Conservation (phyloP, 1,140 invertebrate species). For the Drosophila busckii region DNA sequence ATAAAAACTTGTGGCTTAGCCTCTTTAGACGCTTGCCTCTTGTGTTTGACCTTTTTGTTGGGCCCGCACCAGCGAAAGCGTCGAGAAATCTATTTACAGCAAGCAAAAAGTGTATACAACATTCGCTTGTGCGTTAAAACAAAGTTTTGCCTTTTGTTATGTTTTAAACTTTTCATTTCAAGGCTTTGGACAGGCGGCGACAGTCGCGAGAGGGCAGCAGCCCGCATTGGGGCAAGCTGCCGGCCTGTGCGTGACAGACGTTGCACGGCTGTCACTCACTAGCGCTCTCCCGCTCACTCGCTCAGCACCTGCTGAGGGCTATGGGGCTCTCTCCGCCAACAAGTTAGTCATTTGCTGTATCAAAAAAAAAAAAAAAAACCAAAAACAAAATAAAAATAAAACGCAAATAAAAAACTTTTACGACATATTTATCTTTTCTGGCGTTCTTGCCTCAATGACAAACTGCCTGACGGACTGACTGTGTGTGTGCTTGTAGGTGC, state of each 20-base stretch:
- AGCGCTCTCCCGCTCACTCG: no score
- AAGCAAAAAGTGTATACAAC: conserved; percentile 4
- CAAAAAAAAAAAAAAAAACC: conserved; percentile 35
- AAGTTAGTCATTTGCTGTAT: conserved; percentile 73
- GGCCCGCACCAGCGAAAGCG: conserved; percentile 8
- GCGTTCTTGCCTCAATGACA: conserved; percentile 27
- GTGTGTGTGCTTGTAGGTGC: conserved; percentile 39
- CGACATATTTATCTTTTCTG: conserved; percentile 70
- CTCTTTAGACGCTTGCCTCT: conserved; percentile 13
- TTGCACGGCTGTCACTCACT: conserved; percentile 44
- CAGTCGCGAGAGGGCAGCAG: no score
- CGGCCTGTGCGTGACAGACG: conserved; percentile 63
- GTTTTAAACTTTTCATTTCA: conserved; percentile 22
- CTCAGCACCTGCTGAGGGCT: conserved; percentile 13
- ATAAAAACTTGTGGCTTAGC: conserved; percentile 69
- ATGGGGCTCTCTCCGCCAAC: conserved; percentile 51
- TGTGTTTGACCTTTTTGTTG: conserved; percentile 55
- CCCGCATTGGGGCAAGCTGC: conserved; percentile 39
- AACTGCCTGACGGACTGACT: conserved; percentile 11
- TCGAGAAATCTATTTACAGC: no score
- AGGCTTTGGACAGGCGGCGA: not conserved
- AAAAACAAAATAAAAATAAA: no score
- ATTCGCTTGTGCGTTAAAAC: not conserved
- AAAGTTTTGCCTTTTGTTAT: not conserved
- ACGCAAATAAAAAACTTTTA: conserved; percentile 75